These are phyloP conservation scores for Brachyopa scutellaris DNA, from an alignment of 2,888 invertebrate species.

Conservation along the genomic window DNA sequence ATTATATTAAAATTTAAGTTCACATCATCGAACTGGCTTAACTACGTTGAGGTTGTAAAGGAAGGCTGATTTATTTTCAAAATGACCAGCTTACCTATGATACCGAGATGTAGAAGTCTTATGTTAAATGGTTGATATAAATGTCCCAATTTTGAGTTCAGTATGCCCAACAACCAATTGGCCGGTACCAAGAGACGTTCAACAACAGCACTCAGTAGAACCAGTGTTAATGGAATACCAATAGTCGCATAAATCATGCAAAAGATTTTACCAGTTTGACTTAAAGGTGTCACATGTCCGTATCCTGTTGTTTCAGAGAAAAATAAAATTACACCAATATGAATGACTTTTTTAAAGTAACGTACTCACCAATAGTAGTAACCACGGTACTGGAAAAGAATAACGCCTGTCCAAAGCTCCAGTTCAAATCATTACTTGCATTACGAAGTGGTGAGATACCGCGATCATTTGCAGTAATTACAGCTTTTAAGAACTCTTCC, in stretches of 20 bases:
- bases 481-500: slow-evolving; percentile 87
- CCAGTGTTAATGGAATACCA: slow-evolving; percentile 93
- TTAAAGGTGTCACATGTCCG: slow-evolving; percentile 93
- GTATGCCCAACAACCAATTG: slow-evolving; percentile 86
- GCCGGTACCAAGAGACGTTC: slow-evolving; percentile 90
- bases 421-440: slow-evolving; percentile 90
- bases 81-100: slow-evolving; percentile 87
- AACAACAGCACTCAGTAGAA: slow-evolving; percentile 91
- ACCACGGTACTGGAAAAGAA: slow-evolving; percentile 94
- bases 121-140: slow-evolving; percentile 89
- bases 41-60: too few relatives aligned
- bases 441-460: slow-evolving; percentile 90
- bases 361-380: slow-evolving; percentile 91
- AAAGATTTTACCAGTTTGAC: slow-evolving; percentile 93
- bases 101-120: slow-evolving; percentile 88
- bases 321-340: background rate
- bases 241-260: slow-evolving; percentile 93
- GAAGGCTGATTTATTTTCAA: too few relatives aligned
- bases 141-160: slow-evolving; percentile 87
- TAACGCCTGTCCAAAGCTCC: slow-evolving; percentile 94
- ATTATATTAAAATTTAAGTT: too few relatives aligned
- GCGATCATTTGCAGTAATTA: slow-evolving; percentile 88
- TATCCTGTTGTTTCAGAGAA: slow-evolving; percentile 86
- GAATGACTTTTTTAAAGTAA: too few relatives aligned
- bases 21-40: too few relatives aligned